Evolutionary conservation across 2,113 vertebrate genomes (phyloP).

Genomic region (Charina bottae): DNA sequence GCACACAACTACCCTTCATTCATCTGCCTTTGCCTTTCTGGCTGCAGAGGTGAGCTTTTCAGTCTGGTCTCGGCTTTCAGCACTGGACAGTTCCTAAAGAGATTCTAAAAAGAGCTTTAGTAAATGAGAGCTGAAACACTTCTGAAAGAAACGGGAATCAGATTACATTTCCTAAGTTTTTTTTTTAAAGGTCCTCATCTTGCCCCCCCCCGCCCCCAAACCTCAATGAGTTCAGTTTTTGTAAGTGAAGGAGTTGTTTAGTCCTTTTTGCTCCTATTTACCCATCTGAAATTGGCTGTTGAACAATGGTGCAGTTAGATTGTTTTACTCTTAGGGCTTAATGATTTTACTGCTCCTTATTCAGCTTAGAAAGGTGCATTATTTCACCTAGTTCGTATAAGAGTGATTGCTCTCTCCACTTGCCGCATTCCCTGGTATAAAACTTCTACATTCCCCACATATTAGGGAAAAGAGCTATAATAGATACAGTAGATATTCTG

Average conservation of each 20-base stretch:
- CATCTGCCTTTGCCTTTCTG: background rate
- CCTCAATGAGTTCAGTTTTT: background rate
- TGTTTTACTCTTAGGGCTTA: background rate
- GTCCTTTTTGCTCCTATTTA: background rate
- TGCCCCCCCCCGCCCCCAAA: too few species aligned
- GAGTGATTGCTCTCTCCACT: background rate
- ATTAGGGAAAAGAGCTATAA: background rate
- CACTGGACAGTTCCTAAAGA: conserved; percentile 6
- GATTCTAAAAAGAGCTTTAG: background rate
- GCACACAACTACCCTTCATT: background rate
- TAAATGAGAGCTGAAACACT: background rate
- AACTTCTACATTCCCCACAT: background rate
- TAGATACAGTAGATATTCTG: background rate
- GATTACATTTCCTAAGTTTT: background rate
- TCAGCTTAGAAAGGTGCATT: background rate
- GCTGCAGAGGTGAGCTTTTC: background rate
- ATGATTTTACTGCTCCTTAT: background rate
- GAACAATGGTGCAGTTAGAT: background rate
- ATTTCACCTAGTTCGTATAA: background rate
- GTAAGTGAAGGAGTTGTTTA: background rate
- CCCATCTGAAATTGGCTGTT: background rate
- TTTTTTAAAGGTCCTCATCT: background rate
- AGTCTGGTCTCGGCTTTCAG: background rate
- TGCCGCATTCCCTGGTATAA: background rate
- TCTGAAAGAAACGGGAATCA: background rate